A percentile compares a stretch with the other conserved stretches of the same genome.
Evolutionary conservation across 1,140 invertebrate genomes (phyloP).

Genomic region (Drosophila willistoni): DNA sequence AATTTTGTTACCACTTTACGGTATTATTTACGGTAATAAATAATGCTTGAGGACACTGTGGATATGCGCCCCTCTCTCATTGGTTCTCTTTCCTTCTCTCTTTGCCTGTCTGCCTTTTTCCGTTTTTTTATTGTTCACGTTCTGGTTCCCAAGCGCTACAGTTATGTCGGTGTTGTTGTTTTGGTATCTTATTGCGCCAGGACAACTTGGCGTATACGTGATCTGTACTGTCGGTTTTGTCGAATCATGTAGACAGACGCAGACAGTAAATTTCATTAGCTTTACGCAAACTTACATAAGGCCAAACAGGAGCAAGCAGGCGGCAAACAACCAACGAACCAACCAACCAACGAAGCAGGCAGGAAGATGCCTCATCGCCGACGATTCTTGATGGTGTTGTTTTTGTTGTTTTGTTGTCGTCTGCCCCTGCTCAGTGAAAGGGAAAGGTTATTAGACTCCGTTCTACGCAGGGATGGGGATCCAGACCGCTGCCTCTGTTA

Average conservation of each 20-base stretch:
- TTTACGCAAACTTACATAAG: conserved; percentile 52
- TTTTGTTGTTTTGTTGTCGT: conserved; percentile 24
- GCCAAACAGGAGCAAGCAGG: conserved; percentile 33
- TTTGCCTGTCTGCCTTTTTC: conserved; percentile 51
- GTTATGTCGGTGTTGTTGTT: background rate
- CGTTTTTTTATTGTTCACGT: conserved; percentile 54
- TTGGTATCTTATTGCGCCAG: background rate
- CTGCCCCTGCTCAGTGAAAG: conserved; percentile 58
- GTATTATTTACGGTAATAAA: background rate
- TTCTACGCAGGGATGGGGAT: conserved; percentile 34
- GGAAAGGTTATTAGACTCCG: conserved; percentile 76
- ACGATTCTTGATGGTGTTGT: conserved; percentile 40
- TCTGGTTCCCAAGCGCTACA: conserved; percentile 38
- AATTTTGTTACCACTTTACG: no score
- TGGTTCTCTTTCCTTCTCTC: conserved; percentile 11
- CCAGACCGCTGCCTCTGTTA: conserved; percentile 59
- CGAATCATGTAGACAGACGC: conserved; percentile 7
- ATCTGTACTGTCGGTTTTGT: conserved; percentile 7
- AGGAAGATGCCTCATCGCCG: conserved; percentile 48
- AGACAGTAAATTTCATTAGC: conserved; percentile 59
- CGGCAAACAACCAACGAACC: background rate
- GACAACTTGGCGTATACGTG: conserved; percentile 2
- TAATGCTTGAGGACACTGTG: conserved; percentile 34
- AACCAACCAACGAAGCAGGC: conserved; percentile 14
- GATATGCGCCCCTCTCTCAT: background rate